Conservation (phyloP, 35 echinoderm and acorn worm genomes). For the Chiridota heheva region DNA sequence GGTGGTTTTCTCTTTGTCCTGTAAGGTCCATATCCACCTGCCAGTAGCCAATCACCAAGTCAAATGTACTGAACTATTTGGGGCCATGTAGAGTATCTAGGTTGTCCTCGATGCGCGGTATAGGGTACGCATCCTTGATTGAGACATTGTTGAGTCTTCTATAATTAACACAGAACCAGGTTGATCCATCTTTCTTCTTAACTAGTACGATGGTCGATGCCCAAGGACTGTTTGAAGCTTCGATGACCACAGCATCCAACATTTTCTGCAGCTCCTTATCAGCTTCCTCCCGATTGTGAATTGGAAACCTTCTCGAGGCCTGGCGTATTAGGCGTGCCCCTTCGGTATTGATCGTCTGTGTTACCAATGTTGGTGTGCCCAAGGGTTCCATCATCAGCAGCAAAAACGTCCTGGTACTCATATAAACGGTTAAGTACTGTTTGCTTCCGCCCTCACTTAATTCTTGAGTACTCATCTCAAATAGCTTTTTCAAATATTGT, state of each 20-base stretch:
- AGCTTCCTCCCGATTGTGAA: background rate
- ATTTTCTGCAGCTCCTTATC: slow-evolving; percentile 12
- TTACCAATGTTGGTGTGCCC: slow-evolving; percentile 9
- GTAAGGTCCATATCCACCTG: too few relatives aligned
- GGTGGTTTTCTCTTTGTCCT: slow-evolving; percentile 33
- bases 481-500: too few relatives aligned
- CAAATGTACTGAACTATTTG: slow-evolving; percentile 29
- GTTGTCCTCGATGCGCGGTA: slow-evolving; percentile 23
- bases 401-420: slow-evolving; percentile 25
- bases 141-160: slow-evolving; percentile 7
- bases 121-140: slow-evolving; percentile 17
- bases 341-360: slow-evolving; percentile 13
- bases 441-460: too few relatives aligned
- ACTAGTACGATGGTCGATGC: slow-evolving; percentile 12
- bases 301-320: background rate
- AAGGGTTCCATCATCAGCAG: background rate
- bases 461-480: too few relatives aligned
- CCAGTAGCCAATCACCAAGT: slow-evolving; percentile 57
- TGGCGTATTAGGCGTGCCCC: background rate
- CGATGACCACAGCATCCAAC: too few relatives aligned
- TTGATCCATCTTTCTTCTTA: too few relatives aligned
- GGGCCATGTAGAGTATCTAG: too few relatives aligned
- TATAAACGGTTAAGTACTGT: background rate
- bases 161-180: slow-evolving; percentile 43
- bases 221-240: slow-evolving; percentile 38